Conservation (phyloP, 1,140 invertebrate genomes). For the Bactericera cockerelli region DNA sequence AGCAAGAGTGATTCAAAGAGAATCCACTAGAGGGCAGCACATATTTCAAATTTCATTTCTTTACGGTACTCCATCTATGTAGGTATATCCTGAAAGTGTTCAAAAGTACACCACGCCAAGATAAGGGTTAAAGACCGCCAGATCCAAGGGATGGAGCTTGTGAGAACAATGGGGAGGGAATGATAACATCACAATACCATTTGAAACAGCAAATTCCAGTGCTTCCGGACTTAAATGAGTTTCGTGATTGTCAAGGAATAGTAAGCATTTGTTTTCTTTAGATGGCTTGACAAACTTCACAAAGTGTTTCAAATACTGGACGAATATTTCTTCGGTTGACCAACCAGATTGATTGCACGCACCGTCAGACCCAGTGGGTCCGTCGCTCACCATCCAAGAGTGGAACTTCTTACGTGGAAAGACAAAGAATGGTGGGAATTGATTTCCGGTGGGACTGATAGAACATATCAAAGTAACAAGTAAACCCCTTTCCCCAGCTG, state of each 20-base stretch:
- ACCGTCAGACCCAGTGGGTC: constrained; percentile 28
- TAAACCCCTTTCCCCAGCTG: constrained; percentile 30
- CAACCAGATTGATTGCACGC: constrained; percentile 24
- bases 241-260: constrained; percentile 29
- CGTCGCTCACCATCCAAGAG: constrained; percentile 28
- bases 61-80: neutral
- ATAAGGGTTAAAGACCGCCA: neutral
- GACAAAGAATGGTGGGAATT: constrained; percentile 31
- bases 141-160: constrained; percentile 23
- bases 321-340: constrained; percentile 24
- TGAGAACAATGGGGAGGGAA: constrained; percentile 26
- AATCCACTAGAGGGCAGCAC: neutral
- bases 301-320: constrained; percentile 27
- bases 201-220: constrained; percentile 19
- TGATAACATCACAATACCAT: constrained; percentile 23
- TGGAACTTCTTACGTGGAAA: constrained; percentile 28
- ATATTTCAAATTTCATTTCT: neutral
- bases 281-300: constrained; percentile 23
- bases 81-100: neutral
- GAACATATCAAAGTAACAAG: constrained; percentile 29
- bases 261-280: constrained; percentile 20
- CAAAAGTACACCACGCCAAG: no score
- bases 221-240: constrained; percentile 24
- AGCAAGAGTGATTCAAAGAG: neutral
- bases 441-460: constrained; percentile 29